Conservation (phyloP, 2,888 invertebrate genomes). For the Caenorhabditis becei region DNA sequence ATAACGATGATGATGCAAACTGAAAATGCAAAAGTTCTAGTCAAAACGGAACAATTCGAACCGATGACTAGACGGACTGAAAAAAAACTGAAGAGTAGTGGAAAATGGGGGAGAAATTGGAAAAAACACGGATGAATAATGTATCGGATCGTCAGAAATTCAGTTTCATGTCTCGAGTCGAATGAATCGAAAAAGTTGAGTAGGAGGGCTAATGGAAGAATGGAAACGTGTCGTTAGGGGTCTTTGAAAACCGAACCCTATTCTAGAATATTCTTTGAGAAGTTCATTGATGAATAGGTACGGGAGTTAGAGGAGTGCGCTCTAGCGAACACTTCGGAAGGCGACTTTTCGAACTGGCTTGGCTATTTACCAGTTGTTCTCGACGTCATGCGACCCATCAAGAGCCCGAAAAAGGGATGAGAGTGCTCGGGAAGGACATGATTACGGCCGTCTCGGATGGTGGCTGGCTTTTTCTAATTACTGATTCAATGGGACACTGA, state of each 20-base stretch:
- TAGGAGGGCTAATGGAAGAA: neutral
- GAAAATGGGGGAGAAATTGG: neutral
- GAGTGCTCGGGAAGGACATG: slow-evolving; percentile 7
- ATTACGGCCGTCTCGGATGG: neutral
- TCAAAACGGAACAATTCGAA: too few relatives aligned
- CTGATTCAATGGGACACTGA: neutral
- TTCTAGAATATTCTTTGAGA: too few relatives aligned
- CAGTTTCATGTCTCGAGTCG: neutral
- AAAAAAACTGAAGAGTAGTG: neutral
- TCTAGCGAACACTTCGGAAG: too few relatives aligned
- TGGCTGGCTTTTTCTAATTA: neutral
- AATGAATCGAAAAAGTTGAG: neutral
- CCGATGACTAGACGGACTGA: neutral
- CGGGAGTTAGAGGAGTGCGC: too few relatives aligned
- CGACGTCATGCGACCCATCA: too few relatives aligned
- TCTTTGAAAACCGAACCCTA: too few relatives aligned
- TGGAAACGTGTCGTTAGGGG: too few relatives aligned
- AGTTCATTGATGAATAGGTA: too few relatives aligned
- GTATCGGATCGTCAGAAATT: neutral
- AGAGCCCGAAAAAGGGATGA: neutral
- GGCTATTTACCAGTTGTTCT: too few relatives aligned
- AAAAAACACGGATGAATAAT: slow-evolving; percentile 4
- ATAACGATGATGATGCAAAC: neutral
- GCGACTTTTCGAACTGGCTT: too few relatives aligned
- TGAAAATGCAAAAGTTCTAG: too few relatives aligned